These are phyloP conservation scores for Horisme vitalbata DNA, from an alignment of 2,888 invertebrate species.

Conservation along the genomic window DNA sequence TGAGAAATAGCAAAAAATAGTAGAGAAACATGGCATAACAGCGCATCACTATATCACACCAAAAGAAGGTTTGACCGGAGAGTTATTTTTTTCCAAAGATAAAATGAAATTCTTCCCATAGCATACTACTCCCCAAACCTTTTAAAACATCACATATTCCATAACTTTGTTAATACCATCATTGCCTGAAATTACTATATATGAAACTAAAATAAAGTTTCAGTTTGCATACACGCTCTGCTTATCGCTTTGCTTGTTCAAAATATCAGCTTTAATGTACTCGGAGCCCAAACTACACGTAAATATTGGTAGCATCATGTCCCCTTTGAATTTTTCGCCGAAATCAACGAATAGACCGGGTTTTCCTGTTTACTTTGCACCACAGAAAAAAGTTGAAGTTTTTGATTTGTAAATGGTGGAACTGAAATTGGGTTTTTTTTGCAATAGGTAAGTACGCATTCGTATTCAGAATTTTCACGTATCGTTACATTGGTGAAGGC, in stretches of 20 bases:
- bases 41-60: too few species aligned
- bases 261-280: conserved; percentile 39
- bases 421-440: conserved; percentile 29
- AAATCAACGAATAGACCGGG: conserved; percentile 31
- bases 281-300: conserved; percentile 43
- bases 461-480: conserved; percentile 20
- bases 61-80: too few species aligned
- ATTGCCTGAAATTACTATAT: too few species aligned
- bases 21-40: too few species aligned
- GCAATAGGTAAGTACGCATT: neutral
- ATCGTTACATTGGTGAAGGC: too few species aligned
- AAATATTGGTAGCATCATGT: conserved; percentile 49
- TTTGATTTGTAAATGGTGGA: conserved; percentile 26
- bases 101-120: too few species aligned
- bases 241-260: neutral
- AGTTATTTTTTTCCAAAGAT: too few species aligned
- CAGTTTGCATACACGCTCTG: conserved; percentile 1
- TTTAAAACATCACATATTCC: too few species aligned
- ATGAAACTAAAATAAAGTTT: too few species aligned
- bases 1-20: too few species aligned
- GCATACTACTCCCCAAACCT: too few species aligned
- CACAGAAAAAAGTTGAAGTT: conserved; percentile 16
- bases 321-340: conserved; percentile 36
- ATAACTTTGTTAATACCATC: too few species aligned
- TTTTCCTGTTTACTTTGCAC: conserved; percentile 19